phyloP scores from a whole-genome alignment of 2,888 invertebrate species.

The Imbricaverruca yamaguchii region DNA sequence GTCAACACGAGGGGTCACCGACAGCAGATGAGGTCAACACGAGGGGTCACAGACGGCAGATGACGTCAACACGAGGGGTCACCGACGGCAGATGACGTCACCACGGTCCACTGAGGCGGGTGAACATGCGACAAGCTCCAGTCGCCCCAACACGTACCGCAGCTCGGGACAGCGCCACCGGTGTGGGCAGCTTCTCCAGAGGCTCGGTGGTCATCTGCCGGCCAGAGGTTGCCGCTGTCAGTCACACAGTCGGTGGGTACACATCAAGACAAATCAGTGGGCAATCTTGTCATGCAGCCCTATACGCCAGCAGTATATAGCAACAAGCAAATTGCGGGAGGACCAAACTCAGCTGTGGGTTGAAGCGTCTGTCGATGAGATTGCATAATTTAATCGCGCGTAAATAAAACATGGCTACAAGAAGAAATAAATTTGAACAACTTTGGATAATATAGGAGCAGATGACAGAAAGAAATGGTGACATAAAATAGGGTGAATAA shows the following conservation, averaged over 20 bases:
- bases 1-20: neutral
- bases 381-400: too few relatives aligned
- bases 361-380: neutral
- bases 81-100: neutral
- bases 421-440: too few relatives aligned
- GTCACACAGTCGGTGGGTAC: neutral
- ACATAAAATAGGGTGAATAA: too few relatives aligned
- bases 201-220: too few relatives aligned
- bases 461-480: too few relatives aligned
- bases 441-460: too few relatives aligned
- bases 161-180: neutral
- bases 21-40: neutral
- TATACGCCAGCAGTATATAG: neutral
- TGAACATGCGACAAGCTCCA: neutral
- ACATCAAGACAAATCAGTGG: neutral
- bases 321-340: neutral
- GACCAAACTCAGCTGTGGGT: neutral
- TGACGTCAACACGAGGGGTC: neutral
- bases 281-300: neutral
- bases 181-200: slow-evolving; percentile 3
- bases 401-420: too few relatives aligned
- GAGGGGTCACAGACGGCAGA: neutral
- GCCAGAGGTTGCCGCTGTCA: neutral
- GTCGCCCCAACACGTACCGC: neutral
- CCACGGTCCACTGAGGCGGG: neutral